phyloP scores from a whole-genome alignment of 2,113 vertebrate genomes.

The Chionomys nivalis region DNA sequence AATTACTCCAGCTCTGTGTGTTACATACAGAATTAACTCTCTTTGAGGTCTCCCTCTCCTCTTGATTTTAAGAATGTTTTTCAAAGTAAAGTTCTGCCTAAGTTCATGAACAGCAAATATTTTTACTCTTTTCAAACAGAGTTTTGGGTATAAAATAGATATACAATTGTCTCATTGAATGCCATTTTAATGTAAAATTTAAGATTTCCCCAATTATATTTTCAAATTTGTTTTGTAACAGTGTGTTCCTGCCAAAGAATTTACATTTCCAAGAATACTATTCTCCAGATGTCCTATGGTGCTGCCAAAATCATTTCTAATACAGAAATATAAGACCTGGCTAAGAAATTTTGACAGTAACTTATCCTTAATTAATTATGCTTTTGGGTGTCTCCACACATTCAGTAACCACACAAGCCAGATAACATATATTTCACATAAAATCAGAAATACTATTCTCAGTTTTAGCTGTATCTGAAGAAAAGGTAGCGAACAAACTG shows the following conservation, averaged over 20 bases:
- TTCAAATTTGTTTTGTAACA: neutral
- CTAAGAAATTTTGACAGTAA: neutral
- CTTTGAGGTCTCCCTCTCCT: neutral
- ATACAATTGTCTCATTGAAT: neutral
- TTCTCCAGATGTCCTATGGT: neutral
- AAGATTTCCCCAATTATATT: neutral
- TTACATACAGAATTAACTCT: neutral
- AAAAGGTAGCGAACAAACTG: neutral
- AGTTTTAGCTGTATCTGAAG: neutral
- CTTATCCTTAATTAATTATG: neutral
- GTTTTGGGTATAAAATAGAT: neutral
- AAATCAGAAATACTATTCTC: neutral
- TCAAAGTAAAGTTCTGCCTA: constrained; percentile 18
- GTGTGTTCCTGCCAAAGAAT: neutral
- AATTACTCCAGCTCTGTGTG: neutral
- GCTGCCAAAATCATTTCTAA: neutral
- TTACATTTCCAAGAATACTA: neutral
- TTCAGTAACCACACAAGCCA: neutral
- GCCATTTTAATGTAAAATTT: neutral
- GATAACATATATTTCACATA: neutral
- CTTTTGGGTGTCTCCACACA: neutral
- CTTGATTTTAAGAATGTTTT: neutral
- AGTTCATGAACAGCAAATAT: neutral
- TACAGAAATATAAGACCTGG: neutral
- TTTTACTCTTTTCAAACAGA: neutral